Evolutionary conservation across 2,797 vertebrate genomes (phyloP), one percentile per base, ranked within the genome.

Genomic region (Pelochelys cantorii): DNA sequence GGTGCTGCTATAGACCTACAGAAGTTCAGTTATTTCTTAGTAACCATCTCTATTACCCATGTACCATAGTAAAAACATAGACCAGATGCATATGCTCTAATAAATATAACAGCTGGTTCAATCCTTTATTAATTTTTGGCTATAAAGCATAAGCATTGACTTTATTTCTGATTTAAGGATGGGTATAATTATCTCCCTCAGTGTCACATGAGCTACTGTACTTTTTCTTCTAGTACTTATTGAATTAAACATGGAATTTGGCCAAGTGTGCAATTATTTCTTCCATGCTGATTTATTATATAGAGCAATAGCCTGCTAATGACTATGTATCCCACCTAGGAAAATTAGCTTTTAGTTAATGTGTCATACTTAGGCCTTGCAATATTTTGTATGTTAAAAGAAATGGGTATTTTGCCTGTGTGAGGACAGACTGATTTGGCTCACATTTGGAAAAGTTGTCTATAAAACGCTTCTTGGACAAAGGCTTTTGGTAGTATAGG

Each of bases 1-100:
- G 52, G 34, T 0, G 2, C 60, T 77, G 37, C 15, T 31, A 37
- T 1, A 1, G 48, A 18, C 34, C 62, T 1, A 0, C 0, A 1
- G 11, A 3, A 2, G 0, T 1, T 29, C 2, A 0, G 31, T 71
- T 12, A 17, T 85, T 11, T 23, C 29, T 4, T 0, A 3, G 17
- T 7, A 37, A 20, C 53, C 23, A 59, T 54, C 1, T 0, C 42
- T 42, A 1, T 15, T 54, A 71, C 0, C 52, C 84, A 11, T 0
- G 4, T 52, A 13, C 78, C 56, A 55, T 7, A 42, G 55, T 34
- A 48, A 83, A 74, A 48, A 27, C 55, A 4, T 3, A 2, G 48
- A 25, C 23, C 5, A 11, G 55, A 31, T 17, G 8, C 1, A 0
- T 6, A 13, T n/a, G 13, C 12, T 62, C 31, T 11, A 82, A 57